A percentile compares a stretch with the other conserved stretches of the same genome.
phyloP scores from a whole-genome alignment of 2,888 invertebrate species.

The Caenorhabditis becei region DNA sequence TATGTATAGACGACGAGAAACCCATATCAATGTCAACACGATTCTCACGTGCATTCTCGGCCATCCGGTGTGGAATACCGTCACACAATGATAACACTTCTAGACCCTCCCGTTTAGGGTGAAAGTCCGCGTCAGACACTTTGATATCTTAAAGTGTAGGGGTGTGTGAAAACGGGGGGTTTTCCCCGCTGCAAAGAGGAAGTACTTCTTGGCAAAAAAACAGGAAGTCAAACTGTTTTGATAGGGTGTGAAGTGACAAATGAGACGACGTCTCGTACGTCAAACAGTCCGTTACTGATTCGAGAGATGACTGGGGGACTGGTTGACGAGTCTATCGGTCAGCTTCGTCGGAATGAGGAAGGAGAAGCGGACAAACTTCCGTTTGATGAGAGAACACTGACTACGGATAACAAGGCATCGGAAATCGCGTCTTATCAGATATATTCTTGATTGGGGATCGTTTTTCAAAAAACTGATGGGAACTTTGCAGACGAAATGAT shows the following conservation, averaged over 20 bases:
- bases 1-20: conserved; percentile 11
- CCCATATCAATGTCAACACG: conserved; percentile 30
- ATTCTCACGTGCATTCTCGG: conserved; percentile 37
- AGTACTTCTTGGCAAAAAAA: conserved; percentile 22
- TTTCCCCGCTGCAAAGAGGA: conserved; percentile 24
- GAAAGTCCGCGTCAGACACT: conserved; percentile 42
- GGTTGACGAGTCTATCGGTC: background rate
- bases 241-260: conserved; percentile 6
- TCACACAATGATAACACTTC: conserved; percentile 20
- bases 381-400: conserved; percentile 17
- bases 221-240: conserved; percentile 46
- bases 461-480: too few relatives aligned
- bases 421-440: background rate
- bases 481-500: too few relatives aligned
- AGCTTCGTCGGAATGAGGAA: conserved; percentile 27
- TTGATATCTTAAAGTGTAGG: conserved; percentile 2
- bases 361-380: background rate
- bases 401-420: conserved; percentile 7
- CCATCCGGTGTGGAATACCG: conserved; percentile 8
- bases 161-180: conserved; percentile 17
- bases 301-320: background rate
- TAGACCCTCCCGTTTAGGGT: conserved; percentile 15
- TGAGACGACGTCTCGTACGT: conserved; percentile 1
- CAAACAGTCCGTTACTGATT: background rate
- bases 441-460: background rate